Conservation (phyloP, 2,113 vertebrate species). For the Zosterops lateralis region DNA sequence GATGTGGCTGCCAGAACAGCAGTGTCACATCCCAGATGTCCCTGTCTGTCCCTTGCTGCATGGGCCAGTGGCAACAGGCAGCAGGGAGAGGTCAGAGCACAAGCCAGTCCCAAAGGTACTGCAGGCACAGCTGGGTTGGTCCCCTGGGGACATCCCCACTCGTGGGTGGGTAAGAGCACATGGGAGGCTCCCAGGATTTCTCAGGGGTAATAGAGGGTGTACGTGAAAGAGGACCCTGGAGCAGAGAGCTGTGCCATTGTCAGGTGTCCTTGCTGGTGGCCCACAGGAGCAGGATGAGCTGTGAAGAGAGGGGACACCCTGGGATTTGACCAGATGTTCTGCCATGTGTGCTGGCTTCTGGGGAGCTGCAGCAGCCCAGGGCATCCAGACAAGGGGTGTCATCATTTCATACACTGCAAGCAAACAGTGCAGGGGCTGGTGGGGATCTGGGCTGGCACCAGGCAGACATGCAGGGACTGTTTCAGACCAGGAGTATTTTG, state of each 20-base stretch:
- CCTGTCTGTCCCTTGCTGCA: fast-evolving
- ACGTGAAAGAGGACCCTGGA: neutral
- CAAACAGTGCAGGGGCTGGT: neutral
- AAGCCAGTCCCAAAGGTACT: neutral
- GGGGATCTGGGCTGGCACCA: neutral
- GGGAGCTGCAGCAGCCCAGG: neutral
- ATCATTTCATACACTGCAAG: neutral
- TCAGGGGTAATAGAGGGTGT: no score
- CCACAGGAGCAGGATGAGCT: neutral
- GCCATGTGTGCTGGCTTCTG: fast-evolving
- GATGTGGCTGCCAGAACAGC: fast-evolving
- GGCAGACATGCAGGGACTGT: neutral
- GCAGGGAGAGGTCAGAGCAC: neutral
- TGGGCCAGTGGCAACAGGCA: neutral
- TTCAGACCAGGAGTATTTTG: neutral
- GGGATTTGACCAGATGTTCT: neutral
- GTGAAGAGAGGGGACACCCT: fast-evolving
- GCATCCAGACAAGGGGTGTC: neutral
- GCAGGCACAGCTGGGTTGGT: neutral
- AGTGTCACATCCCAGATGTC: neutral
- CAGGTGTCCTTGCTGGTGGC: neutral
- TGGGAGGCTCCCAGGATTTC: neutral
- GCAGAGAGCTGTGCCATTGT: neutral
- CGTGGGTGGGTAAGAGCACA: fast-evolving
- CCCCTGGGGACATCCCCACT: neutral